These are phyloP conservation scores for Ectropis crepuscularia DNA, from an alignment of 2,888 invertebrate genomes.

Conservation along the genomic window DNA sequence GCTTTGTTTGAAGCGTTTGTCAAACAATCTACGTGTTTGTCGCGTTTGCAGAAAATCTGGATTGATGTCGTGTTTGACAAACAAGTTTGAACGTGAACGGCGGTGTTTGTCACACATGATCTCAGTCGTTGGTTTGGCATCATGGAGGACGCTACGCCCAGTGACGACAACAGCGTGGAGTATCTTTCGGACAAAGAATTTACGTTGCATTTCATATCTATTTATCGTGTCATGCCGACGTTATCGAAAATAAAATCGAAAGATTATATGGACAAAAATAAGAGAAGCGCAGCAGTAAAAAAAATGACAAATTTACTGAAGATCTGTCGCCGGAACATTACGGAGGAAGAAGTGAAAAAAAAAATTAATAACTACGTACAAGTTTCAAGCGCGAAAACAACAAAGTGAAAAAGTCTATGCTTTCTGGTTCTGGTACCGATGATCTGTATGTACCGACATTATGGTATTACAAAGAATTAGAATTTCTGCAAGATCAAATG, in stretches of 20 bases:
- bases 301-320: constrained; percentile 36
- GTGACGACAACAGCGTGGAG: constrained; percentile 20
- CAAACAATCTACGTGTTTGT: constrained; percentile 35
- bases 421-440: constrained; percentile 31
- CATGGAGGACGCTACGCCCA: constrained; percentile 34
- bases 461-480: constrained; percentile 31
- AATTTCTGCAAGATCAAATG: constrained; percentile 32
- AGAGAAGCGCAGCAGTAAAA: constrained; percentile 32
- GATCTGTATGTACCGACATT: constrained; percentile 31
- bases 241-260: constrained; percentile 34
- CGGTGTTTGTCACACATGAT: constrained; percentile 31
- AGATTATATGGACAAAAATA: constrained; percentile 32
- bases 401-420: constrained; percentile 33
- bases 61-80: constrained; percentile 32
- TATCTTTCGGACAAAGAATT: constrained; percentile 26
- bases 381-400: constrained; percentile 31
- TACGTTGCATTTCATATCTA: constrained; percentile 33
- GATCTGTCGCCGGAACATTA: constrained; percentile 27
- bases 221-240: constrained; percentile 35
- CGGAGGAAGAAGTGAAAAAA: constrained; percentile 29
- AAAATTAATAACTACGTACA: constrained; percentile 14
- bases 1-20: constrained; percentile 32
- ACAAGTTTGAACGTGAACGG: constrained; percentile 31
- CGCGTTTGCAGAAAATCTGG: constrained; percentile 29
- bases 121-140: constrained; percentile 28